Evolutionary conservation across 2,888 invertebrate species (phyloP), one percentile per base, ranked within the genome.

Genomic region (Leuctra nigra): DNA sequence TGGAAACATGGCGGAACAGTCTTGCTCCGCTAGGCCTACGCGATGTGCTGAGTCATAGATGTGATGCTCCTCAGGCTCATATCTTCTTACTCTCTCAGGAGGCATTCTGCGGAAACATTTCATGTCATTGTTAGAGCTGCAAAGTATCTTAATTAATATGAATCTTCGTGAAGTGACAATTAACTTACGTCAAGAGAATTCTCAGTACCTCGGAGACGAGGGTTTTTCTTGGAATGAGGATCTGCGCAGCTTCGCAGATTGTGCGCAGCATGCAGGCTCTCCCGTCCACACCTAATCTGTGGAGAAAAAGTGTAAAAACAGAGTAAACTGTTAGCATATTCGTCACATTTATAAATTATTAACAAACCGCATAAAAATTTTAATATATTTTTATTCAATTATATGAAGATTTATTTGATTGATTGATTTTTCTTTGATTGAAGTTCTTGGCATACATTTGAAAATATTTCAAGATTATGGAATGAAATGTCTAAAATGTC

Each of bases 281-380:
- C 0, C 89, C 89, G 64, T 82, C 78, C 66, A 84, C 85, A 0
- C 87, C 88, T 82, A 87, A 86, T 59, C 89, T 89, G 71, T n/a
- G n/a, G n/a, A n/a, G n/a, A n/a, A n/a, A n/a, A n/a, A n/a, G n/a
- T n/a, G n/a, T n/a, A n/a, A n/a, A n/a, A n/a, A n/a, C n/a, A n/a
- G n/a, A n/a, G n/a, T n/a, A n/a, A n/a, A n/a, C n/a, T n/a, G n/a
- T n/a, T n/a, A n/a, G n/a, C n/a, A n/a, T n/a, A n/a, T n/a, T n/a
- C n/a, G n/a, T n/a, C n/a, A n/a, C n/a, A n/a, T n/a, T n/a, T n/a
- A n/a, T n/a, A n/a, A n/a, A n/a, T n/a, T n/a, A n/a, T n/a, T n/a
- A n/a, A n/a, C n/a, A n/a, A n/a, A n/a, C n/a, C n/a, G n/a, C n/a
- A n/a, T n/a, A n/a, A n/a, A n/a, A n/a, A n/a, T n/a, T n/a, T n/a